phyloP scores from a whole-genome alignment of 2,113 vertebrate genomes.

The Rhinoptilus africanus region DNA sequence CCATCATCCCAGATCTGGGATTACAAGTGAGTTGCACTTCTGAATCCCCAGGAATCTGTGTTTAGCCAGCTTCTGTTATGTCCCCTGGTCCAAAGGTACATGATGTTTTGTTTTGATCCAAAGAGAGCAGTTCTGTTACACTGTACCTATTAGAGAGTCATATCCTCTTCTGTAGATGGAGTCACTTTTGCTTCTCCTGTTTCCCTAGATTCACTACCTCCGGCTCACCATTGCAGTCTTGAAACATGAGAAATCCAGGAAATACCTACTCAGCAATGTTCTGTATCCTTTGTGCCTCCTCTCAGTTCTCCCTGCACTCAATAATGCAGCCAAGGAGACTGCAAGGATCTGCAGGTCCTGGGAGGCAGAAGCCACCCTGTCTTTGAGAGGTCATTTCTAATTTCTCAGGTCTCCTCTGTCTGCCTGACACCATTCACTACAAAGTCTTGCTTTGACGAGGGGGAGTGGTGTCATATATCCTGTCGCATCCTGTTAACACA shows the following conservation, averaged over 20 bases:
- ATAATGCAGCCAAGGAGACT: background rate
- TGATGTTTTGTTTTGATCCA: background rate
- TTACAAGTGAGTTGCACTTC: constrained; percentile 83
- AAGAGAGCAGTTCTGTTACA: background rate
- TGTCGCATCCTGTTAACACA: background rate
- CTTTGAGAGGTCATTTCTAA: background rate
- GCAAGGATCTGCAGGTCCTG: background rate
- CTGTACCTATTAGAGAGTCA: background rate
- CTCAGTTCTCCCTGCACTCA: background rate
- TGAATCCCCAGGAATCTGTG: background rate
- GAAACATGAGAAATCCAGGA: constrained; percentile 93
- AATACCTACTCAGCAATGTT: constrained; percentile 92
- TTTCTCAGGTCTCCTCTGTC: background rate
- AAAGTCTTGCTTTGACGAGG: background rate
- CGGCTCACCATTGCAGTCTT: constrained; percentile 91
- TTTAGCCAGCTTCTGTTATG: background rate
- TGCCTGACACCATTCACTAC: background rate
- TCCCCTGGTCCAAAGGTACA: background rate
- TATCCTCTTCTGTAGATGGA: background rate
- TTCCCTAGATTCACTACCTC: constrained; percentile 90
- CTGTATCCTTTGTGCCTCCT: constrained; percentile 86
- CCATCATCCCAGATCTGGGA: constrained; percentile 94
- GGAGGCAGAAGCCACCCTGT: background rate
- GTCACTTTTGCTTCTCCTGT: background rate
- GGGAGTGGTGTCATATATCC: background rate